A percentile compares a stretch with the other conserved stretches of the same genome.
Evolutionary conservation across 2,113 vertebrate genomes (phyloP).

Genomic region (Labeo catla): DNA sequence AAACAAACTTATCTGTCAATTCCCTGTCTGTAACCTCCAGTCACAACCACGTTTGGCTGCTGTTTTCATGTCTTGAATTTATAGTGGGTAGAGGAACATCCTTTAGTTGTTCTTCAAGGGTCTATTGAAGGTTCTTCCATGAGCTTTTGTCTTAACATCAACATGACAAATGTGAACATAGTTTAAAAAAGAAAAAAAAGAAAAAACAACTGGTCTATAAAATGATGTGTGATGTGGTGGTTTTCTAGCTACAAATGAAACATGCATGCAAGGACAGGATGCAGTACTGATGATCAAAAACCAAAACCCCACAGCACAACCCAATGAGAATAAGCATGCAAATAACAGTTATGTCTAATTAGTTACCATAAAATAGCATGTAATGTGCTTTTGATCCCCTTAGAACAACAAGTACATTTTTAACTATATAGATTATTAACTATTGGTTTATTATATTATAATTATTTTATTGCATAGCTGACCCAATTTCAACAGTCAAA

Average conservation of each 20-base stretch:
- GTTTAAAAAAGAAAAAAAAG: background rate
- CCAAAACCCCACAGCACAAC: background rate
- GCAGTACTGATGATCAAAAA: background rate
- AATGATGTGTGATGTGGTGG: too few species aligned
- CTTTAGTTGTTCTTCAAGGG: background rate
- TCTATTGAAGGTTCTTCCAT: background rate
- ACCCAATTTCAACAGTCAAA: background rate
- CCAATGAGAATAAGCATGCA: too few species aligned
- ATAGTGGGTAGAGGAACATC: background rate
- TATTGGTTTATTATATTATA: background rate
- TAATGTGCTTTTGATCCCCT: background rate
- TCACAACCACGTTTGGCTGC: background rate
- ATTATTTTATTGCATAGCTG: background rate
- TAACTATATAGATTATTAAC: too few species aligned
- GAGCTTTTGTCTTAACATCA: background rate
- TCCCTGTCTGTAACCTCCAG: background rate
- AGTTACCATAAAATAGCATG: background rate
- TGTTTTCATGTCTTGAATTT: background rate
- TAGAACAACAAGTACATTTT: background rate
- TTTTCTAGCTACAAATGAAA: too few species aligned
- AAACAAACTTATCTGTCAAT: background rate
- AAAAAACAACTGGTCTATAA: too few species aligned
- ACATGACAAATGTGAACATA: background rate
- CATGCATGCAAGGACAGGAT: too few species aligned
- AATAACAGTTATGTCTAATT: background rate